phyloP scores from a whole-genome alignment of 1,140 invertebrate genomes.

The Orchestia grillus region DNA sequence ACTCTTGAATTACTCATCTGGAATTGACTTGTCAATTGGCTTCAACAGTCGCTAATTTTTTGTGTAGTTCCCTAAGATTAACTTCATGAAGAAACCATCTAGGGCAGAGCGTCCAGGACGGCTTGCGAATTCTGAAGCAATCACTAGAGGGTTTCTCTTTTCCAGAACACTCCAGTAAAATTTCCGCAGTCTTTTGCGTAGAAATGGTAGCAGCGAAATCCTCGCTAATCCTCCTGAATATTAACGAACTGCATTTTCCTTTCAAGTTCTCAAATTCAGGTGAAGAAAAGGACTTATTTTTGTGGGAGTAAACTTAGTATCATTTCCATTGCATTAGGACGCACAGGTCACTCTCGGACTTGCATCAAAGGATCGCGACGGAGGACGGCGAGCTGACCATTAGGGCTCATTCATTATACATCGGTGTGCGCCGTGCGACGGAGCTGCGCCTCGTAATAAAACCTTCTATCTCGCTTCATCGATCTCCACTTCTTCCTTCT shows the following conservation, averaged over 20 bases:
- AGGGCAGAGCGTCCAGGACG: not conserved
- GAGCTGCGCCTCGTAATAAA: not conserved
- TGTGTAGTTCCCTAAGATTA: not conserved
- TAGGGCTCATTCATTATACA: conserved; percentile 49
- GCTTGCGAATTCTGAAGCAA: not conserved
- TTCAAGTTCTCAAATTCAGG: conserved; percentile 34
- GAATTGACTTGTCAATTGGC: not conserved
- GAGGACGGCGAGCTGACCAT: conserved; percentile 20
- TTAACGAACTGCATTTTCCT: conserved; percentile 28
- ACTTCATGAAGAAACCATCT: not conserved
- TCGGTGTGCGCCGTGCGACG: not conserved
- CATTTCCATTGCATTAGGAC: conserved; percentile 50
- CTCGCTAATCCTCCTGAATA: conserved; percentile 38
- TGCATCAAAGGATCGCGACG: not conserved
- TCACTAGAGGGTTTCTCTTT: not conserved
- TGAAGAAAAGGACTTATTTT: conserved; percentile 43
- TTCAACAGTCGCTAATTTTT: not conserved
- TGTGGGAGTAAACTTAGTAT: conserved; percentile 26
- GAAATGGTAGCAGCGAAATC: not conserved
- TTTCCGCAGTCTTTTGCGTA: not conserved
- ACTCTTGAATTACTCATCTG: not conserved
- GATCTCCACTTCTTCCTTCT: not conserved
- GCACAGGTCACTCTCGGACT: not conserved
- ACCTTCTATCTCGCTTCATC: not conserved
- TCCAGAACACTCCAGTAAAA: not conserved